phyloP scores from a whole-genome alignment of 2,888 invertebrate species.

The Coleophora deauratella region DNA sequence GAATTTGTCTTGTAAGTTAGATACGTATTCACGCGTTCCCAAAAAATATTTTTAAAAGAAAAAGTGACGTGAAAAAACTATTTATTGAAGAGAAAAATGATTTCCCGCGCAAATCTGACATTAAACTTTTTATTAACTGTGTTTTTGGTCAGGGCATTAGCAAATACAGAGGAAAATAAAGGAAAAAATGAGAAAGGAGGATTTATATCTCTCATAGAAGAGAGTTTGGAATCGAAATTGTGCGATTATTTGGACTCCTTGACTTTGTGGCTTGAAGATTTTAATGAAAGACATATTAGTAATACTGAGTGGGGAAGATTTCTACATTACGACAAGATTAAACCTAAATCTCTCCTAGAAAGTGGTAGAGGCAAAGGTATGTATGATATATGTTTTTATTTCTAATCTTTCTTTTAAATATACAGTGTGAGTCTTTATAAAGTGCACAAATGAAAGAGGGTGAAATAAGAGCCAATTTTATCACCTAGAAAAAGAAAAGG shows the following conservation, averaged over 20 bases:
- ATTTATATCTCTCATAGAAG: slow-evolving; percentile 25
- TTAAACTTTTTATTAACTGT: slow-evolving; percentile 17
- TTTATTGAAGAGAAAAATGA: slow-evolving; percentile 13
- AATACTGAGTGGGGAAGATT: slow-evolving; percentile 39
- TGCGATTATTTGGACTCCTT: slow-evolving; percentile 26
- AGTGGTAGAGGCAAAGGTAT: slow-evolving; percentile 27
- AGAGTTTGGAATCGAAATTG: slow-evolving; percentile 32
- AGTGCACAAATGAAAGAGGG: too few species aligned
- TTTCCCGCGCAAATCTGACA: slow-evolving; percentile 17
- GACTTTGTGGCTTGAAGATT: slow-evolving; percentile 33
- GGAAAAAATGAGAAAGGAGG: slow-evolving; percentile 9
- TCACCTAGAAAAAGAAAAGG: too few species aligned
- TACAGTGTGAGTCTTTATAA: too few species aligned
- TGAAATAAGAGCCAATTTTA: too few species aligned
- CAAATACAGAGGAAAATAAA: slow-evolving; percentile 1
- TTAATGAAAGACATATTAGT: slow-evolving; percentile 48
- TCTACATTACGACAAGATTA: slow-evolving; percentile 44
- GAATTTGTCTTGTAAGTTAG: too few species aligned
- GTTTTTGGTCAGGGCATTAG: slow-evolving; percentile 2
- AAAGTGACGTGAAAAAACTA: too few species aligned
- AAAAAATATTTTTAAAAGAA: too few species aligned
- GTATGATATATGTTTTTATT: slow-evolving; percentile 12
- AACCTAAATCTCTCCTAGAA: slow-evolving; percentile 27
- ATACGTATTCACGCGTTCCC: too few species aligned
- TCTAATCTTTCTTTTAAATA: too few species aligned